Conservation (phyloP, 2,888 invertebrate species). For the Metallyticus violacea region DNA sequence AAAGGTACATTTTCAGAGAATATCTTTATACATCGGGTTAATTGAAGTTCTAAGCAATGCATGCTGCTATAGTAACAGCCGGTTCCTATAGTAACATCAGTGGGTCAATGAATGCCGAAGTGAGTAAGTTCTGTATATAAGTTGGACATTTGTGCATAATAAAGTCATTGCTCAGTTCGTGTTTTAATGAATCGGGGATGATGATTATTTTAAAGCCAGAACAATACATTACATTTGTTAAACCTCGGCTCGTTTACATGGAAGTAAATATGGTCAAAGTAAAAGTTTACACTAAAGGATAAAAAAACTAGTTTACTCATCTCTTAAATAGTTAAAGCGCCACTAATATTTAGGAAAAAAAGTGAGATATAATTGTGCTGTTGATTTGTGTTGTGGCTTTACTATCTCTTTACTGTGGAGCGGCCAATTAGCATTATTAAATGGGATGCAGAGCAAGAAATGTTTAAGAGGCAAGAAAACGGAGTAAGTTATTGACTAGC, state of each 20-base stretch:
- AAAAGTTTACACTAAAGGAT: background rate
- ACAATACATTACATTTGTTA: background rate
- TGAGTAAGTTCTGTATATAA: no score
- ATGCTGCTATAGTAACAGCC: no score
- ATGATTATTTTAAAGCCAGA: background rate
- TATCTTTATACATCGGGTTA: no score
- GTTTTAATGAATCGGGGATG: no score
- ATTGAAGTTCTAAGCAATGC: no score
- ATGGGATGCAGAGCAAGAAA: background rate
- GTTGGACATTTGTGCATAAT: no score
- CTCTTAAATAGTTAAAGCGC: background rate
- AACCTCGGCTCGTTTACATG: background rate
- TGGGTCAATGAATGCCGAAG: no score
- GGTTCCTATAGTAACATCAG: no score
- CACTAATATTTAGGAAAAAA: background rate
- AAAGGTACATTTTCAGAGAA: no score
- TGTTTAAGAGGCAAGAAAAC: background rate
- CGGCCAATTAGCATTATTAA: background rate
- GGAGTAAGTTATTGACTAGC: background rate
- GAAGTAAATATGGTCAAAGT: background rate
- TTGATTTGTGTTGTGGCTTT: no score
- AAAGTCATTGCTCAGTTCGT: no score
- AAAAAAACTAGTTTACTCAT: background rate
- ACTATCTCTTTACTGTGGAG: background rate
- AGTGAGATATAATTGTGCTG: background rate